These are phyloP conservation scores for Pheosia gnoma DNA, from an alignment of 2,888 invertebrate species.

Conservation along the genomic window DNA sequence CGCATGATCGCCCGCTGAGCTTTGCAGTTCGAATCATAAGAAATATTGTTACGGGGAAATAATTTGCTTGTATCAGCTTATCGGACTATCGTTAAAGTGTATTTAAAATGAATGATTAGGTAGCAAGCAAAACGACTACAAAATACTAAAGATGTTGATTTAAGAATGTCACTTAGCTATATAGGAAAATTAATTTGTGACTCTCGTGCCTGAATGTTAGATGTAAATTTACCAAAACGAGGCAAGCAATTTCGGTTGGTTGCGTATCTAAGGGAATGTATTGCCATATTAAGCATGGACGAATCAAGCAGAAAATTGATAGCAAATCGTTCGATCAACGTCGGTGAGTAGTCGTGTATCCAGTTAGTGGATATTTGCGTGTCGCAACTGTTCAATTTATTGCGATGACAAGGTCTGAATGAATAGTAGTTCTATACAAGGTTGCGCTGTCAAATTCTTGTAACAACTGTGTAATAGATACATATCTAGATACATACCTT, in stretches of 20 bases:
- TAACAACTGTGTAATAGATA: background rate
- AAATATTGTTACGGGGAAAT: constrained; percentile 47
- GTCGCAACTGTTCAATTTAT: constrained; percentile 73
- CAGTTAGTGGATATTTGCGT: constrained; percentile 75
- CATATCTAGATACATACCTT: no score
- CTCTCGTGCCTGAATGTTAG: constrained; percentile 24
- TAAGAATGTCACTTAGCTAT: background rate
- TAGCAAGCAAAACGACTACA: background rate
- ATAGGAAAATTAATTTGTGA: background rate
- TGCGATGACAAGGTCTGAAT: constrained; percentile 64
- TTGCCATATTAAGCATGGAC: constrained; percentile 42
- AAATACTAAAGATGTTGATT: background rate
- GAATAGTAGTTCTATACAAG: constrained; percentile 36
- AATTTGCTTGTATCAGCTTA: constrained; percentile 42
- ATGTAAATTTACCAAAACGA: constrained; percentile 17
- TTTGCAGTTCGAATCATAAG: constrained; percentile 60
- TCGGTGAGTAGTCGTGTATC: constrained; percentile 64
- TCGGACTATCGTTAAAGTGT: constrained; percentile 13
- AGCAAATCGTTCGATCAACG: constrained; percentile 55
- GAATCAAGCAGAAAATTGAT: constrained; percentile 31
- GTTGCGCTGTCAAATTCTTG: constrained; percentile 12
- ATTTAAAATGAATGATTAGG: background rate
- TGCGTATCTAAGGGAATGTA: constrained; percentile 39
- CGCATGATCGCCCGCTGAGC: constrained; percentile 73
- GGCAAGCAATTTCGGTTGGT: constrained; percentile 50